Base-by-base conservation (phyloP, 2,797 vertebrate genomes). In the Lerista edwardsae region DNA sequence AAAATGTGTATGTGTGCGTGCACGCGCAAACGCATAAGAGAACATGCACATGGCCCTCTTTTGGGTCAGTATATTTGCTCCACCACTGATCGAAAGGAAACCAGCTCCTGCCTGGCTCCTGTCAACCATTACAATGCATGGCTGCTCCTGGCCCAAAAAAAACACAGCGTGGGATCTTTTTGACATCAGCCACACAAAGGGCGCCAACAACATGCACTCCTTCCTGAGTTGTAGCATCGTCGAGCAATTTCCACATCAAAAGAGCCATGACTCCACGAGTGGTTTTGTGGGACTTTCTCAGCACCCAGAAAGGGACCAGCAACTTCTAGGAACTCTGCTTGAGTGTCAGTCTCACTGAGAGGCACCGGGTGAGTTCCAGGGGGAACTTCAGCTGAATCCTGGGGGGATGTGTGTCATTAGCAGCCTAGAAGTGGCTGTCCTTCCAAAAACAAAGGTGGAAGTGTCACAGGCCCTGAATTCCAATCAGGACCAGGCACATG, bases 211-310 rank as follows among this genome's bases (percentile, higher is more conserved):
- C 19, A 71, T 19, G 17, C 64, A 25, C 19, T 4, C 25, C 44
- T 17, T 59, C 41, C 14, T 27, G 41, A 31, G n/a, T 62, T 80
- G 51, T 2, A 29, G 44, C 7, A 4, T 69, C 59, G 4, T 61
- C 79, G 61, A 59, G 14, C 61, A 61, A n/a, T 69, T 36, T 17
- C 64, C 84, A 86, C 84, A 81, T 81, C 73, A 86, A 81, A 76
- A 75, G 57, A 39, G 34, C 21, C 21, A 68, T 36, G 3, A n/a
- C 2, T 61, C 57, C 31, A 25, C 19, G 21, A 51, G 78, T 21
- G 72, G 78, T 69, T 85, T 75, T 85, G 34, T 72, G 34, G 36
- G 36, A 21, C 11, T 47, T n/a, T 36, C 55, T 44, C 62, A 41
- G 14, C 79, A 39, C 12, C 10, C n/a, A 75, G 2, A 41, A 3